Base-by-base conservation (phyloP, 2,888 invertebrate species). In the Lydus trimaculatus region DNA sequence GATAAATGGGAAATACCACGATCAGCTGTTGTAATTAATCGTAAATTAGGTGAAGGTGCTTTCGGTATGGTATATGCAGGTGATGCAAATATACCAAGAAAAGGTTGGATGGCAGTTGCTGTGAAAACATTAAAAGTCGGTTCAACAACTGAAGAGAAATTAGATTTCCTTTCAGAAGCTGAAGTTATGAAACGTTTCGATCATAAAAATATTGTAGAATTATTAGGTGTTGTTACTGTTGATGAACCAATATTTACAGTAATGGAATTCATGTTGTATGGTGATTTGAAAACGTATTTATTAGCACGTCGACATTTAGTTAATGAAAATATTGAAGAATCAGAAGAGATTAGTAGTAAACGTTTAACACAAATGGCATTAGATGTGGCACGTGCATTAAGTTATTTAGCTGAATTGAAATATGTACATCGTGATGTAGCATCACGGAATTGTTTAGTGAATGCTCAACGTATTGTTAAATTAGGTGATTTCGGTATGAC, bases 401-500 rank as follows among this genome's bases (percentile, higher is more conserved):
- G 92, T 63, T 97, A 97, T 85, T 88, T 97, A 75, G 93, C 94
- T 28, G 91, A 92, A 80, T 86, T 91, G 78, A 94, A 94, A 85
- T 96, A 93, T 85, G 95, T 97, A 66, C 97, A 97, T 86, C 91
- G 96, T 75, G 97, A 97, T 84, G 89, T 97, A 31, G 92, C 92
- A 0, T 91, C 90, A 65, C 85, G 92, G 48, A 92, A 92, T 82
- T 92, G 92, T 81, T 83, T 92, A 48, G 88, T 92, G 1, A 91
- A 90, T 80, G 89, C 93, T 84, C 88, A 89, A 76, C 85, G 90
- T 62, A 85, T 88, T 0, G 89, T 93, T 87, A 75, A 97, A 94
- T 86, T 96, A 92, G 94, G 93, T 2, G 97, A 97, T 85, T 97
- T 97, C 85, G 97, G 97, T 56, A 96, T 97, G 96, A 93, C 96